Evolutionary conservation across 2,888 invertebrate genomes (phyloP), one percentile per base, ranked within the genome.

Genomic region (Andrena trimmerana): DNA sequence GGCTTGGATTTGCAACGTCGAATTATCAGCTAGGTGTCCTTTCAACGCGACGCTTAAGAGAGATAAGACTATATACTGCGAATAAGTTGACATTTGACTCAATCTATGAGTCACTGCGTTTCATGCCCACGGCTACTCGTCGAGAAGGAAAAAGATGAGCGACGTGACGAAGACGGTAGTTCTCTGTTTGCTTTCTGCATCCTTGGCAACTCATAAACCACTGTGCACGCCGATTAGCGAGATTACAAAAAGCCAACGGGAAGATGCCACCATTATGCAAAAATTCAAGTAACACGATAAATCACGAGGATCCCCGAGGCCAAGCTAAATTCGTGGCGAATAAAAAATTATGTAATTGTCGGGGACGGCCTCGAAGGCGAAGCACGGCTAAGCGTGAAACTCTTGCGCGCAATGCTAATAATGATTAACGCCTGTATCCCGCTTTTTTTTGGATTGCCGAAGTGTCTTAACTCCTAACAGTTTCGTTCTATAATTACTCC

Each of bases 181-280:
- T 52, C 52, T 60, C 42, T 80, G 60, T 78, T 80, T 80, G 65
- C 70, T 70, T 69, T 54, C 70, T 48, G 65, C 79, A 54, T 70
- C 79, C 70, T 78, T 66, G 79, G 52, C 24, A 48, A 71, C 33
- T n/a, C n/a, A 16, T 33, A 20, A 36, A 24, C 29, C 29, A 36
- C 69, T 20, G 27, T 10, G 50, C 20, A 50, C 31, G 31, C 63
- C 27, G 62, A 29, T 63, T 54, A 36, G 31, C 63, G 2, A 13
- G 71, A 65, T 33, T 59, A 48, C 29, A 31, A 42, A 42, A 36
- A 5, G 24, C 33, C 65, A 13, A 63, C 63, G 29, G 24, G 33
- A 16, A 1, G 4, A 24, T 33, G 54, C 36, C 54, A 16, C 0
- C 5, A 42, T 5, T 42, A 42, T 42, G 33, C 29, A 2, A 10